These are phyloP conservation scores for Enteromius thamalakanensis DNA, from an alignment of 2,797 vertebrate genomes.

Conservation along the genomic window DNA sequence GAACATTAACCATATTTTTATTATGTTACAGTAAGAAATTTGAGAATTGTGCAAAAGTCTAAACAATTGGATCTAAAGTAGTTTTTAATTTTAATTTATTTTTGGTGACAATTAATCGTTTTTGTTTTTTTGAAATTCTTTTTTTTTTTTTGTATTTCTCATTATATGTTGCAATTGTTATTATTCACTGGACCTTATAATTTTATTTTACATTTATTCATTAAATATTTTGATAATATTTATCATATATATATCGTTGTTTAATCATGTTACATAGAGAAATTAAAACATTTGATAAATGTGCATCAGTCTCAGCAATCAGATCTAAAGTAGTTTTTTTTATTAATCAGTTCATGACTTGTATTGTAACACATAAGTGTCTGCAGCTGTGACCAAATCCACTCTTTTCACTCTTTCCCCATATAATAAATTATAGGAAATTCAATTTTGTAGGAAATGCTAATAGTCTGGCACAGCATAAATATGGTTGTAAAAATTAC, in stretches of 20 bases:
- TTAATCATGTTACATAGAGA: not conserved
- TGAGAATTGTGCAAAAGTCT: not conserved
- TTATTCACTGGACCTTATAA: not conserved
- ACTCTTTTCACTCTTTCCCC: not conserved
- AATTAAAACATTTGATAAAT: not conserved
- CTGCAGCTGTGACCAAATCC: constrained; percentile 26
- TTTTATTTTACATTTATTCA: not conserved
- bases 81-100: not conserved
- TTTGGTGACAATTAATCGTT: no score
- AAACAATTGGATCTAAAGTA: not conserved
- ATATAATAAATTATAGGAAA: not conserved
- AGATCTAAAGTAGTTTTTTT: not conserved
- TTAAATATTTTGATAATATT: not conserved
- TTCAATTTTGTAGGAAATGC: not conserved
- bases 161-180: not conserved
- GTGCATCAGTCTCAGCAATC: not conserved
- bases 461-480: not conserved
- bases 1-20: no score
- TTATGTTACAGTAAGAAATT: no score
- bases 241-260: not conserved
- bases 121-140: not conserved
- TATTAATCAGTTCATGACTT: not conserved
- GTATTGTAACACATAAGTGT: constrained; percentile 7
- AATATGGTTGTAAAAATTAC: not conserved
- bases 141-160: not conserved